Conservation (phyloP, 2,888 invertebrate species). For the Cataglyphis albicans region DNA sequence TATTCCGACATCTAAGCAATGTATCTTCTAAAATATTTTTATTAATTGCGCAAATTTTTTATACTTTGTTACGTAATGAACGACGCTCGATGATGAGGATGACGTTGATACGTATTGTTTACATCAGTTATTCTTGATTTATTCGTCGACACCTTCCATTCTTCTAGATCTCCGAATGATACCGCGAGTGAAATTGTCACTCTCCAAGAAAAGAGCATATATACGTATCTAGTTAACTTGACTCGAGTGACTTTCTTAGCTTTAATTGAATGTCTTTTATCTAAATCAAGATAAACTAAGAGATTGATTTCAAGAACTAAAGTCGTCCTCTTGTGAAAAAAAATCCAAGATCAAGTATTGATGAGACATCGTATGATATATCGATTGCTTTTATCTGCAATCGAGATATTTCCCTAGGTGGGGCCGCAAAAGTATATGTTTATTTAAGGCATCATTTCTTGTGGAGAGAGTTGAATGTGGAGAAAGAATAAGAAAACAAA, state of each 20-base stretch:
- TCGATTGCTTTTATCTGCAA: constrained; percentile 39
- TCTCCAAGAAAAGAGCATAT: constrained; percentile 10
- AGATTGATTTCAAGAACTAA: not conserved
- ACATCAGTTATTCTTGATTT: constrained; percentile 70
- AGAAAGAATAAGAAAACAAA: constrained; percentile 17
- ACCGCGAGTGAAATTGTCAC: constrained; percentile 47
- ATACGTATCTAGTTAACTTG: not conserved
- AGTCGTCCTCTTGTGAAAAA: not conserved
- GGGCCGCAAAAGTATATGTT: constrained; percentile 27
- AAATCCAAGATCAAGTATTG: constrained; percentile 1
- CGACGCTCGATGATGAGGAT: constrained; percentile 64
- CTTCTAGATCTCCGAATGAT: constrained; percentile 35
- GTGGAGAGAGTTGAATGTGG: not conserved
- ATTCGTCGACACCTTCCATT: constrained; percentile 18
- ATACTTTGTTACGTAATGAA: not conserved
- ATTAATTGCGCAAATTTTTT: constrained; percentile 28
- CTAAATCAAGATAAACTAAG: constrained; percentile 5
- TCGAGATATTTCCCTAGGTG: constrained; percentile 41
- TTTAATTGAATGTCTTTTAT: constrained; percentile 9
- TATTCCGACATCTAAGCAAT: constrained; percentile 3
- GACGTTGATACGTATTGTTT: constrained; percentile 74
- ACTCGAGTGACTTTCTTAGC: not conserved
- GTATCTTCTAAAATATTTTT: not conserved
- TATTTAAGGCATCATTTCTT: constrained; percentile 27
- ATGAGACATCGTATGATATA: constrained; percentile 20